These are phyloP conservation scores for Poeciliopsis presidionis DNA, from an alignment of 2,797 vertebrate species.

Conservation along the genomic window DNA sequence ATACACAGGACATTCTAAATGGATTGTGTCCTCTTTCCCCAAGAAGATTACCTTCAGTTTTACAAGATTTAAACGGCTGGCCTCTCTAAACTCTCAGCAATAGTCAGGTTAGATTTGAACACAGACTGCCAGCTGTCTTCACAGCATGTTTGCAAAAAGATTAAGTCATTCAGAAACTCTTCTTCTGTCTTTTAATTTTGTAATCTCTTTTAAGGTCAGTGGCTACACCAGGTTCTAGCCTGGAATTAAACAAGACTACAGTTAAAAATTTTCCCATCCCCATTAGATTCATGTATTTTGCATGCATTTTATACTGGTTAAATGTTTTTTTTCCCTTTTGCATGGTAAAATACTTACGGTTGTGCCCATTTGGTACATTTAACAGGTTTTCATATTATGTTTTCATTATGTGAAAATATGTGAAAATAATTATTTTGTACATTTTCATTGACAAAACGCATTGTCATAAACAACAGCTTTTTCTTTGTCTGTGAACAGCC, in stretches of 20 bases:
- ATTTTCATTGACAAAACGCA: neutral
- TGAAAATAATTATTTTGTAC: neutral
- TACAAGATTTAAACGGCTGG: constrained; percentile 51
- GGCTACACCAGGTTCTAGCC: constrained; percentile 48
- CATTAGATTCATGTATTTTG: constrained; percentile 46
- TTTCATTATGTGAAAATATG: neutral
- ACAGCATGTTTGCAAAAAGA: constrained; percentile 24
- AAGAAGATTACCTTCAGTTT: constrained; percentile 56
- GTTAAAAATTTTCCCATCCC: constrained; percentile 16
- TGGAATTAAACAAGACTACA: constrained; percentile 34
- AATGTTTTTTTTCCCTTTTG: neutral
- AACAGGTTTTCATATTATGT: neutral
- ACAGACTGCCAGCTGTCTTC: constrained; percentile 28
- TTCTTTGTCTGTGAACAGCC: neutral
- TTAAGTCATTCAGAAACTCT: constrained; percentile 11
- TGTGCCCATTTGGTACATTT: neutral
- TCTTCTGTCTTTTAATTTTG: neutral
- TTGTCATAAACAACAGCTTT: neutral
- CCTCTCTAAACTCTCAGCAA: constrained; percentile 10
- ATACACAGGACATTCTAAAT: constrained; percentile 21
- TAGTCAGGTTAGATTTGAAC: constrained; percentile 41
- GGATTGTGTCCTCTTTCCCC: constrained; percentile 33
- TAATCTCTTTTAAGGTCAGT: constrained; percentile 48
- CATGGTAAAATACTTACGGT: neutral
- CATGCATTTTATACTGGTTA: neutral